Evolutionary conservation across 2,888 invertebrate genomes (phyloP), one percentile per base, ranked within the genome.

Genomic region (Calameuta idolon): DNA sequence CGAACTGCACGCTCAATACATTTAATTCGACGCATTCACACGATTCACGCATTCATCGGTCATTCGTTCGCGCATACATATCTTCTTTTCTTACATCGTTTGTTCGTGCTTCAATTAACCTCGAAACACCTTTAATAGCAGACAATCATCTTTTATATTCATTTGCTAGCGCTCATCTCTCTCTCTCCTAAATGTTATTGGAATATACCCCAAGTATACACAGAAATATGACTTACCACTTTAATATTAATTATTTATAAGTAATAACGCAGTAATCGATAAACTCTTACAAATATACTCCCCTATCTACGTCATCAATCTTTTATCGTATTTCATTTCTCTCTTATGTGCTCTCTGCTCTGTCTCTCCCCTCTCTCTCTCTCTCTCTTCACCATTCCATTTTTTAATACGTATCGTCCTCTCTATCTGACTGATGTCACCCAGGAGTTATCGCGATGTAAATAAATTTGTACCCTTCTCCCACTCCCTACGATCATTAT

Each of bases 281-380:
- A 83, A 80, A 85, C 79, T 82, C 83, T 83, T 84, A 84, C 82
- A 83, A 85, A 84, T 85, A 81, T 83, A 83, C 79, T 83, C n/a
- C n/a, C 74, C 79, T 80, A 80, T 34, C 68, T 69, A 71, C 37
- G 4, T 73, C 40, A 15, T 40, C 40, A 40, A 40, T 40, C 40
- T 15, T 40, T 40, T 40, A 40, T 15, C 40, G 40, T 40, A 40
- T 40, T 40, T 15, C 40, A 40, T 40, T 40, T 40, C 40, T 40
- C 40, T 15, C 15, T 15, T 40, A 40, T 40, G 40, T 40, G 15
- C 4, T 40, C 40, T 40, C 4, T 15, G 40, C 40, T 23, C 34
- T 37, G 12, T 37, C 37, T 37, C 15, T 5, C 40, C 23, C 55
- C 15, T 40, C 35, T 35, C 35, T 35, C 35, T 11, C 40, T 40